Percentiles rank a stretch among this genome's conserved stretches.
phyloP scores from a whole-genome alignment of 2,888 invertebrate species.

The Gari tellinella region DNA sequence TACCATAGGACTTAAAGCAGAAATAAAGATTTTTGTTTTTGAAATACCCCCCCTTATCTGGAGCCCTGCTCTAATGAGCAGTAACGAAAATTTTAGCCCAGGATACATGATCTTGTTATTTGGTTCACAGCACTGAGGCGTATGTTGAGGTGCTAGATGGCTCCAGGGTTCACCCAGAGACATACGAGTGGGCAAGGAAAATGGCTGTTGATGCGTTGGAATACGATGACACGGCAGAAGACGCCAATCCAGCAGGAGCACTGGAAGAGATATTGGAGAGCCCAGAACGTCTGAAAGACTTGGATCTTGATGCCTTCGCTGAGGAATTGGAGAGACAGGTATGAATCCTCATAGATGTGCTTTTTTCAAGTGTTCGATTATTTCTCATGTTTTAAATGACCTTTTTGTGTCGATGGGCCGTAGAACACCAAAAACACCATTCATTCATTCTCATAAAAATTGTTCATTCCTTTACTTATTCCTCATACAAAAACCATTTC shows the following conservation, averaged over 20 bases:
- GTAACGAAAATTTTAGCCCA: too few species aligned
- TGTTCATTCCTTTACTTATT: too few species aligned
- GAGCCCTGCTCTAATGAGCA: too few species aligned
- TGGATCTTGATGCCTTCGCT: conserved; percentile 99
- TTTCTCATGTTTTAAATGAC: too few species aligned
- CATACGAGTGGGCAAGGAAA: conserved; percentile 99
- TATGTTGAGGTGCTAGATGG: conserved; percentile 98
- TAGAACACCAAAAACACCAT: too few species aligned
- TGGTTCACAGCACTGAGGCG: conserved; percentile 89
- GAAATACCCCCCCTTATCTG: too few species aligned
- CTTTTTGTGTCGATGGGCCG: too few species aligned
- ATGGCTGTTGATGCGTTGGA: conserved; percentile 99
- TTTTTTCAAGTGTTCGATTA: too few species aligned
- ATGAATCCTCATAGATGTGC: background rate
- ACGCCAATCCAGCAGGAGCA: conserved; percentile 96
- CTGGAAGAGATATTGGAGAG: conserved; percentile 98
- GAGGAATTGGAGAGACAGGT: conserved; percentile 97
- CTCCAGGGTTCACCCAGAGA: conserved; percentile 99
- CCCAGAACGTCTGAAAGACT: conserved; percentile 96
- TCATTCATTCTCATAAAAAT: too few species aligned
- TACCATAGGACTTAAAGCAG: too few species aligned
- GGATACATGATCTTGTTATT: background rate
- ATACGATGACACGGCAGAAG: conserved; percentile 94
- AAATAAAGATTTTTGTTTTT: too few species aligned
- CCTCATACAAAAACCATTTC: too few species aligned